These are phyloP conservation scores for Cisticola juncidis DNA, from an alignment of 2,113 vertebrate species.

Conservation along the genomic window DNA sequence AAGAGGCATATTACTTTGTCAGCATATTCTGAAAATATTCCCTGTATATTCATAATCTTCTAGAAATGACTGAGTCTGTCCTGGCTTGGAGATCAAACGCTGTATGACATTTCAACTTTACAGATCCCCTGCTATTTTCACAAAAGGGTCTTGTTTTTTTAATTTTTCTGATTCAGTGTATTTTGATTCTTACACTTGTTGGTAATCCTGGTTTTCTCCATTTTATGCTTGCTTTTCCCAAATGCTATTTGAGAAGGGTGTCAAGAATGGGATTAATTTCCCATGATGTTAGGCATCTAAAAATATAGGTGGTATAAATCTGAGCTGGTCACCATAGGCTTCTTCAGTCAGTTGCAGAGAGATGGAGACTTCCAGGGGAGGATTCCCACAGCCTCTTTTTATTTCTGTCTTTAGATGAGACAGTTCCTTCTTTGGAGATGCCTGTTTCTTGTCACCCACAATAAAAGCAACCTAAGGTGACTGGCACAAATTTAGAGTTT, in stretches of 20 bases:
- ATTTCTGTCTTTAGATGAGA: neutral
- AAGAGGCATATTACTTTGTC: conserved; percentile 38
- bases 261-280: neutral
- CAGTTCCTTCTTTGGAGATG: neutral
- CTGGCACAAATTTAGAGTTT: neutral
- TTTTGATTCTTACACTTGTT: conserved; percentile 18
- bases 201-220: neutral
- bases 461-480: neutral
- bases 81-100: conserved; percentile 37
- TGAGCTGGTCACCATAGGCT: neutral
- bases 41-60: conserved; percentile 37
- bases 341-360: neutral
- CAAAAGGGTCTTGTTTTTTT: neutral
- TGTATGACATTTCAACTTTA: conserved; percentile 7
- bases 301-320: neutral
- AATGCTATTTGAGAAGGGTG: neutral
- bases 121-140: conserved; percentile 30
- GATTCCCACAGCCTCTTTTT: neutral
- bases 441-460: conserved; percentile 9
- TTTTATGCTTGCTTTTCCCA: neutral
- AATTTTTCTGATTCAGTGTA: neutral
- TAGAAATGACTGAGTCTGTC: conserved; percentile 17
- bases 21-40: conserved; percentile 48
- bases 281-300: neutral
- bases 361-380: neutral